These are phyloP conservation scores for Phenganax marumi DNA, from an alignment of 92 coral and sea anemone species.

Conservation along the genomic window DNA sequence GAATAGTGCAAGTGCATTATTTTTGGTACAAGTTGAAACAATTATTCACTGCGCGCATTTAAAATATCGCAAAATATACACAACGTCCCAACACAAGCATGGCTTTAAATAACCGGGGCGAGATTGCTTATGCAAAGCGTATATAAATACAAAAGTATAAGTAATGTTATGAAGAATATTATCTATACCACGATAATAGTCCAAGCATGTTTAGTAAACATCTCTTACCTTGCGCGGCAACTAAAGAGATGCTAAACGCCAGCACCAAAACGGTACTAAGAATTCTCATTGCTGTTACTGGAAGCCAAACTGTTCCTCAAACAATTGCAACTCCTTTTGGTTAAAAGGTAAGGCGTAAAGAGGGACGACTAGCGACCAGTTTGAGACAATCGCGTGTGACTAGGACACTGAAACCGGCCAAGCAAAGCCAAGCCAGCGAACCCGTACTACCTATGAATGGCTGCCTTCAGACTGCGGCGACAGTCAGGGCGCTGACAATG, in stretches of 20 bases:
- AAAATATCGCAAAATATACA: neutral
- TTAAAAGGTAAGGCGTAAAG: slow-evolving; percentile 36
- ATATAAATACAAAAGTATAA: neutral
- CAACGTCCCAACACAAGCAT: neutral
- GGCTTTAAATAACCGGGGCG: neutral
- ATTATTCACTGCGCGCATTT: neutral
- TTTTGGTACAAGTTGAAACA: neutral
- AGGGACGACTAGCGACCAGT: slow-evolving; percentile 53
- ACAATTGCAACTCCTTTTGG: slow-evolving; percentile 16
- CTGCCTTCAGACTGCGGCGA: slow-evolving; percentile 38
- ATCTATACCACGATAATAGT: neutral
- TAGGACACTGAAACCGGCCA: slow-evolving; percentile 21
- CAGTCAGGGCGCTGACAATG: slow-evolving; percentile 44
- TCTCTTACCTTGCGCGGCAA: slow-evolving; percentile 18
- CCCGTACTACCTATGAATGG: slow-evolving; percentile 39
- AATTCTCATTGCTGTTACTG: slow-evolving; percentile 34
- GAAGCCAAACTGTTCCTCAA: slow-evolving; percentile 50
- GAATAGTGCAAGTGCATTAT: neutral
- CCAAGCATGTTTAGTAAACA: slow-evolving; percentile 13
- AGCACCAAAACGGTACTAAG: slow-evolving; percentile 7
- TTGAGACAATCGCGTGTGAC: slow-evolving; percentile 36
- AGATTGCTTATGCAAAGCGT: neutral
- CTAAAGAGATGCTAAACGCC: slow-evolving; percentile 21
- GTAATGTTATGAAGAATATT: neutral
- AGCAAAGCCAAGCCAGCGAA: slow-evolving; percentile 34